A percentile compares a stretch with the other conserved stretches of the same genome.
Evolutionary conservation across 1,140 invertebrate species (phyloP).

Genomic region (Leptestheria dahalacensis): DNA sequence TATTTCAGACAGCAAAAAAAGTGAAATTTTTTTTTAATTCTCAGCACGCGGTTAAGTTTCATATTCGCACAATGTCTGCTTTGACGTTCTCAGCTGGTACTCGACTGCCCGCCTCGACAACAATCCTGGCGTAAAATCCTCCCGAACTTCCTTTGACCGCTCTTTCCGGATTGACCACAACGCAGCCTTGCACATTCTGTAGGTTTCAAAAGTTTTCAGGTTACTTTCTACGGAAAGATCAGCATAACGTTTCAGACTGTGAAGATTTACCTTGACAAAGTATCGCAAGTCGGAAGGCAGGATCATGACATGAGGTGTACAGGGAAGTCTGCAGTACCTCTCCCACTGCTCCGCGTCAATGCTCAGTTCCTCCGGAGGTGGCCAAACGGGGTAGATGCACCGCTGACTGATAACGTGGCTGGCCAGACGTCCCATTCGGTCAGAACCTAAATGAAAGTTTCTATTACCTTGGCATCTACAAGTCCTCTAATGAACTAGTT

Average conservation of each 20-base stretch:
- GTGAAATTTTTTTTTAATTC: too few relatives aligned
- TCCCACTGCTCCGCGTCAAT: constrained; percentile 53
- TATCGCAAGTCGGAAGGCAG: constrained; percentile 66
- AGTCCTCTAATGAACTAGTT: background rate
- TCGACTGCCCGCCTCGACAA: constrained; percentile 22
- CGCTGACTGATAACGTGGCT: constrained; percentile 59
- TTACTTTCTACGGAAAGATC: too few relatives aligned
- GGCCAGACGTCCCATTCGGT: constrained; percentile 51
- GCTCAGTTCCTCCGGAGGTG: constrained; percentile 45
- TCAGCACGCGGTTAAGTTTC: background rate
- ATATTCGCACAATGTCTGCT: constrained; percentile 4
- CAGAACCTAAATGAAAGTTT: constrained; percentile 23
- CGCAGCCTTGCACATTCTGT: constrained; percentile 52
- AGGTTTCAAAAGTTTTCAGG: too few relatives aligned
- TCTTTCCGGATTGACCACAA: constrained; percentile 70
- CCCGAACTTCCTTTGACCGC: constrained; percentile 44
- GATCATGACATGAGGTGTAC: constrained; percentile 63
- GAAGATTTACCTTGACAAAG: constrained; percentile 58
- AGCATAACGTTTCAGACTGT: too few relatives aligned
- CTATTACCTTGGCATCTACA: constrained; percentile 3
- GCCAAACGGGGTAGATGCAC: constrained; percentile 66
- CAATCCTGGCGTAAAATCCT: constrained; percentile 40
- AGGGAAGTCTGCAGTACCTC: constrained; percentile 43
- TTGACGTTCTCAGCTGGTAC: constrained; percentile 13
- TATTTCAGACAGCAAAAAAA: too few relatives aligned